Conservation (phyloP, 2,113 vertebrate genomes). For the Carassius carassius region DNA sequence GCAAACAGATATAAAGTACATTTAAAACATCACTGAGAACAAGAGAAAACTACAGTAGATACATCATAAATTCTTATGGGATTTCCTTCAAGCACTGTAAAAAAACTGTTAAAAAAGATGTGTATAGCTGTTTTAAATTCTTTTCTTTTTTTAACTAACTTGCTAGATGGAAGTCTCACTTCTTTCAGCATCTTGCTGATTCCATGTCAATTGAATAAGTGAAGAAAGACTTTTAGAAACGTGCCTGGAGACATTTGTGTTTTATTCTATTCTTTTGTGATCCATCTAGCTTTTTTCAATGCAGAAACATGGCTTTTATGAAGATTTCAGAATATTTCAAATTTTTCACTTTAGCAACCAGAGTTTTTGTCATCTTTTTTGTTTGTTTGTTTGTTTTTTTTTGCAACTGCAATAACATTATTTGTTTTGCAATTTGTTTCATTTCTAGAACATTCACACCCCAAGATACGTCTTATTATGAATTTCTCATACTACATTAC, state of each 20-base stretch:
- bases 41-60: background rate
- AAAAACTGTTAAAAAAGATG: background rate
- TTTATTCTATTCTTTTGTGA: background rate
- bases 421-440: background rate
- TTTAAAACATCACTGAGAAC: constrained; percentile 20
- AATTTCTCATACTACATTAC: background rate
- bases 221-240: background rate
- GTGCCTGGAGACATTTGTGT: background rate
- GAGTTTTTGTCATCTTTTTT: background rate
- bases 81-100: background rate
- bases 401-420: background rate
- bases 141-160: background rate
- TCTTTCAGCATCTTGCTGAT: background rate
- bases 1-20: constrained; percentile 33
- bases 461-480: background rate
- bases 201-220: background rate
- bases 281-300: background rate
- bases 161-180: background rate
- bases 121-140: no score
- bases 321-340: background rate
- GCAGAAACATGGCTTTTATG: background rate
- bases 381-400: background rate
- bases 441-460: background rate
- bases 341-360: background rate
- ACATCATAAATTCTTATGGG: no score